Evolutionary conservation across 2,888 invertebrate species (phyloP).

Genomic region (Dynastes tityus): DNA sequence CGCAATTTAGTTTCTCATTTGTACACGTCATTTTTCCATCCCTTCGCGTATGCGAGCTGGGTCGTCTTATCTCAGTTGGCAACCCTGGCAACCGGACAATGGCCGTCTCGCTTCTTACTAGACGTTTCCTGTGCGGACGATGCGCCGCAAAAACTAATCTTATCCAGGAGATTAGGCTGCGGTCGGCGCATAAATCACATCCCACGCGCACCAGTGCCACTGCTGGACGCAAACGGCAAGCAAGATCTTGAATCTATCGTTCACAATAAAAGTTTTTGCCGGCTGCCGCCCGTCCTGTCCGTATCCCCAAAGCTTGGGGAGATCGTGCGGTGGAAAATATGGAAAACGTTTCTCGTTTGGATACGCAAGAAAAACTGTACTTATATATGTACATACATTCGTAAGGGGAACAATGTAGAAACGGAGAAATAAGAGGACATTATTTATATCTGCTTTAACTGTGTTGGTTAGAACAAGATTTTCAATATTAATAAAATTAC

Average conservation of each 20-base stretch:
- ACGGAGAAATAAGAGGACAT: too few relatives aligned
- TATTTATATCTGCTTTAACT: too few relatives aligned
- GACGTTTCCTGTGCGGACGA: slow-evolving; percentile 50
- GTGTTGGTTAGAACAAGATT: too few relatives aligned
- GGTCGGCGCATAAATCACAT: slow-evolving; percentile 57
- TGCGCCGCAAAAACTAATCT: slow-evolving; percentile 59
- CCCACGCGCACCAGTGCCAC: slow-evolving; percentile 22
- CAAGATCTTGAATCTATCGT: slow-evolving; percentile 51
- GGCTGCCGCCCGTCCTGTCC: slow-evolving; percentile 15
- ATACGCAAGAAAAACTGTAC: background rate
- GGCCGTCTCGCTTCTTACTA: slow-evolving; percentile 57
- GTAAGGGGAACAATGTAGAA: too few relatives aligned
- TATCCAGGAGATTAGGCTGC: slow-evolving; percentile 58
- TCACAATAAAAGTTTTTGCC: slow-evolving; percentile 49
- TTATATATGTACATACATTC: too few relatives aligned
- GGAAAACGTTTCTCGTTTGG: slow-evolving; percentile 24
- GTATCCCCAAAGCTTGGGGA: background rate
- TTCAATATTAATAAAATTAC: too few relatives aligned
- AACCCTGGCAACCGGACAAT: slow-evolving; percentile 58
- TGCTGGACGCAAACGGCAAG: slow-evolving; percentile 4
- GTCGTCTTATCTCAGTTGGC: slow-evolving; percentile 51
- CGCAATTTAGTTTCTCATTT: slow-evolving; percentile 50
- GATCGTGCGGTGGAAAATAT: slow-evolving; percentile 33
- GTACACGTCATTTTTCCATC: slow-evolving; percentile 55
- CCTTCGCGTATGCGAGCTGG: slow-evolving; percentile 4